Evolutionary conservation across 2,888 invertebrate genomes (phyloP), one percentile per base, ranked within the genome.

Genomic region (Archips crataeganus): DNA sequence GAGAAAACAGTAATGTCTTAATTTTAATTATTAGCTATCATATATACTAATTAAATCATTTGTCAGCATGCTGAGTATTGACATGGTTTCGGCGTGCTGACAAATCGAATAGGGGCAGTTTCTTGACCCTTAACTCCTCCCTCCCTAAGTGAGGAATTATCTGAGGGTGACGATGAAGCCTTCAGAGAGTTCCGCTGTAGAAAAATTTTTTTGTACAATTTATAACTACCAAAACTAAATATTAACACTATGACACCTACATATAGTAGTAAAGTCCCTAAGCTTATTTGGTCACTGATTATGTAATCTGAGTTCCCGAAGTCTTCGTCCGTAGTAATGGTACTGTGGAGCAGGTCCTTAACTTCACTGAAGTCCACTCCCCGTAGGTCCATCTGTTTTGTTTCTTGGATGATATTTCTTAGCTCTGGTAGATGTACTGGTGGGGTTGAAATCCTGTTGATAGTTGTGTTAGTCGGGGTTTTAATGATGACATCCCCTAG

Each of bases 281-380:
- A n/a, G n/a, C 61, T 61, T 34, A 61, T 61, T 15, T 15, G 32
- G 34, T 61, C 39, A 61, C 61, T 61, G 34, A 39, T 3, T 6
- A 61, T 36, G 5, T 61, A 61, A 8, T 23, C 8, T 8, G 15
- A 23, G 54, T 3, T 42, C 0, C 3, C 39, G 15, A 42, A 11
- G 8, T 39, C 61, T 10, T 61, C 39, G 3, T 61, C 42, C 10
- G 32, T 61, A 39, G 8, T 15, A 15, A 3, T 15, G 39, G 34
- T 9, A 39, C 42, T 39, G 0, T 61, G 61, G n/a, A 61, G 39
- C 5, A 61, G 32, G 42, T 61, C 42, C 9, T 61, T 61, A 4
- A 61, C 6, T 61, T 61, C 39, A 13, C 61, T 61, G 15, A 61
- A 61, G 13, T 61, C 61, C 10, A 61, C 61, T 1, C 61, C 61